phyloP scores from a whole-genome alignment of 2,113 vertebrate species.

The Actinemys pallida region DNA sequence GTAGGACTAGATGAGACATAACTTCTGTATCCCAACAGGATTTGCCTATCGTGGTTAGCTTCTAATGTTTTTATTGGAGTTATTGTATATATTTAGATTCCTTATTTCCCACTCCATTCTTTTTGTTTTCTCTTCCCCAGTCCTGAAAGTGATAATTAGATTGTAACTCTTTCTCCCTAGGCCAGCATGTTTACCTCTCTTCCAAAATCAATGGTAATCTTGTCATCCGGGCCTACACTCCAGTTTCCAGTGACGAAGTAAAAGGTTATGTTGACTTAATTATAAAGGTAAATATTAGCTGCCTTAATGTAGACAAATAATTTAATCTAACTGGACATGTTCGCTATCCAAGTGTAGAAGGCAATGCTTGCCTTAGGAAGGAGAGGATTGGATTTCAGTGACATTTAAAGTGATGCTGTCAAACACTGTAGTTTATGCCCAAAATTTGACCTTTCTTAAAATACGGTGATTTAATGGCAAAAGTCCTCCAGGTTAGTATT shows the following conservation, averaged over 20 bases:
- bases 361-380: neutral
- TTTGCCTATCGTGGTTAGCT: neutral
- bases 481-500: neutral
- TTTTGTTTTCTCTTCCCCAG: neutral
- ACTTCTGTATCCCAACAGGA: neutral
- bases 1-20: neutral
- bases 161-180: slow-evolving; percentile 72
- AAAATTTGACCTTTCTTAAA: neutral
- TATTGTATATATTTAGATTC: neutral
- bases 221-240: slow-evolving; percentile 92
- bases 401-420: neutral
- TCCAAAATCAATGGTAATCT: slow-evolving; percentile 86
- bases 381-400: neutral
- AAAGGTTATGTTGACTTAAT: slow-evolving; percentile 90
- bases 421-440: neutral
- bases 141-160: neutral
- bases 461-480: neutral
- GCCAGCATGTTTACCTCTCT: slow-evolving; percentile 93
- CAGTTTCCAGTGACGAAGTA: slow-evolving; percentile 90
- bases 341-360: too few species aligned
- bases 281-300: slow-evolving; percentile 85
- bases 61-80: neutral
- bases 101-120: neutral
- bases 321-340: neutral
- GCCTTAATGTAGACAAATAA: neutral